Base-by-base conservation (phyloP, 2,888 invertebrate species). In the Lasioglossum malachurum region DNA sequence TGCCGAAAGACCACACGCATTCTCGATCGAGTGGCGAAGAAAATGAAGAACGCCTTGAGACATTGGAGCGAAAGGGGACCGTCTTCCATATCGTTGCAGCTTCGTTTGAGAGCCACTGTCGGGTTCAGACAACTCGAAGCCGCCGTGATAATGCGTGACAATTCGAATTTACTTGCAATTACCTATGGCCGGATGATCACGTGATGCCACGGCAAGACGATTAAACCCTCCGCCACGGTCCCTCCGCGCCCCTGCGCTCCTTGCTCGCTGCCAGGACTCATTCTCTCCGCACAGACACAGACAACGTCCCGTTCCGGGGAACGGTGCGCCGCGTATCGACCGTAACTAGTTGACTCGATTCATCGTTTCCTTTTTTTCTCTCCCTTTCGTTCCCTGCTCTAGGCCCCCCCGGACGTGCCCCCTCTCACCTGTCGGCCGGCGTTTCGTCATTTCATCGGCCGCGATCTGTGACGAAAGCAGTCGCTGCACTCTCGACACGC, bases 91-190 rank as follows among this genome's bases (percentile, higher is more conserved):
- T 53, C 53, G 23, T n/a, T 53, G 53, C 10, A 10, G n/a, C 16
- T 64, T 16, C 64, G 64, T 31, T 64, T 89, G 92, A 90, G 92
- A 91, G 69, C 84, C 91, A 53, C 87, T 86, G 90, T 35, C 72
- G 77, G 67, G 86, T 83, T 69, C 80, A 78, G 86, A 73, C 75
- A 49, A 82, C 89, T 89, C 87, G 82, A 77, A 88, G 86, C 79
- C 78, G 82, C 89, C 91, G 90, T 91, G 93, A 93, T 93, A 93
- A 92, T 91, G 93, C 93, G 93, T 93, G 93, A 93, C 93, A 92
- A 93, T 93, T 90, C 90, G 92, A 92, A 93, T 93, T 93, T 92
- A 91, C 89, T 92, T 84, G 93, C 93, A 93, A 93, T 93, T 92
- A 93, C 92, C 90, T 88, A 85, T 89, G 89, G 89, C 75, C 88